Evolutionary conservation across 2,797 vertebrate genomes (phyloP).

Genomic region (Sebastes melanostomus): DNA sequence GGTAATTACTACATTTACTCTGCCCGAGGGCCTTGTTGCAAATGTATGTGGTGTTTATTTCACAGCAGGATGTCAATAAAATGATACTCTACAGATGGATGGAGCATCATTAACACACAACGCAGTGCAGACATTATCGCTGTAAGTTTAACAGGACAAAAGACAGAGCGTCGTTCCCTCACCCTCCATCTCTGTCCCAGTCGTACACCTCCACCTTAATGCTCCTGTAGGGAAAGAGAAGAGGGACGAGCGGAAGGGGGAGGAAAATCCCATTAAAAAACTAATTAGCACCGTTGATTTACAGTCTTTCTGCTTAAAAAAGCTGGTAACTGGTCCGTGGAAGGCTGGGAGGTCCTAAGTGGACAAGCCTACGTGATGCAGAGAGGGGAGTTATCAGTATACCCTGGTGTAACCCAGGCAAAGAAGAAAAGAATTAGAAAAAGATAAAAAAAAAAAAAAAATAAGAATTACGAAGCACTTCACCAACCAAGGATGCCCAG

Average conservation of each 20-base stretch:
- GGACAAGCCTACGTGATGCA: neutral
- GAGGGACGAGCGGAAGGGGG: neutral
- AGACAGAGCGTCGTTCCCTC: conserved; percentile 45
- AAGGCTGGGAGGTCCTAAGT: neutral
- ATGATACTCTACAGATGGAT: neutral
- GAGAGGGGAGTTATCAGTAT: neutral
- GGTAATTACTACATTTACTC: neutral
- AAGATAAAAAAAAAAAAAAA: neutral
- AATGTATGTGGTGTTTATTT: neutral
- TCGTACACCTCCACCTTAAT: conserved; percentile 94
- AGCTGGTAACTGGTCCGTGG: conserved; percentile 1
- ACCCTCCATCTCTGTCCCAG: conserved; percentile 95
- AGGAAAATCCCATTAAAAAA: conserved; percentile 44
- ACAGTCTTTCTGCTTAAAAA: conserved; percentile 18
- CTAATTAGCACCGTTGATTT: conserved; percentile 34
- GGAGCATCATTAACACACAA: neutral
- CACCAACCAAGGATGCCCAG: neutral
- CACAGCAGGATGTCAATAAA: neutral
- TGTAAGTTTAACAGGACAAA: neutral
- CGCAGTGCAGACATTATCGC: neutral
- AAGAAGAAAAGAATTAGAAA: neutral
- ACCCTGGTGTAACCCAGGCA: neutral
- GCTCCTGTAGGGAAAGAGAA: conserved; percentile 80
- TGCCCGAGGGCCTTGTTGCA: neutral
- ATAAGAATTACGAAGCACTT: neutral